Evolutionary conservation across 1,140 invertebrate species (phyloP), one percentile per base, ranked within the genome.

Genomic region (Drosophila subpulchrella): DNA sequence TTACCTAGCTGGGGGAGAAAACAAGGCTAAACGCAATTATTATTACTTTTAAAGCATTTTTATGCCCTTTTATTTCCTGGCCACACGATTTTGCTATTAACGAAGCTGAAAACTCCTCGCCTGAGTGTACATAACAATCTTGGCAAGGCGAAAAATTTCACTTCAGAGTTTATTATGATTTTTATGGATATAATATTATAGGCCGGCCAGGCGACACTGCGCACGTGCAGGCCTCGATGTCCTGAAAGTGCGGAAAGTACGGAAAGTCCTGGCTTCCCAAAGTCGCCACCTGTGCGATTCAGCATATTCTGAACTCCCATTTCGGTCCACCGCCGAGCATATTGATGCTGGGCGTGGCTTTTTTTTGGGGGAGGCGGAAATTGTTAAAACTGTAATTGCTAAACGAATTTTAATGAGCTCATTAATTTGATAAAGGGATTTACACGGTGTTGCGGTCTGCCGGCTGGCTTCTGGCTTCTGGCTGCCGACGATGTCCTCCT

Each of bases 321-420:
- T 77, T 62, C 46, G 61, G 57, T 56, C 39, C 39, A 27, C 30
- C 6, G 11, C 6, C 36, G 11, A 75, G 53, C 73, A 77, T 68
- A 76, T 68, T 74, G 76, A 55, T 27, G 56, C 17, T 30, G 63
- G 41, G 12, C n/a, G 8, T 13, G 46, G 24, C 8, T 46, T 53
- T n/a, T n/a, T 46, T 17, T 5, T 3, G 47, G 39, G 15, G 39
- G 42, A 12, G 54, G 50, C 80, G 84, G 84, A 91, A 85, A 91
- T 83, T 91, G 89, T 90, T 88, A 91, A 91, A 91, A 91, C 82
- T 89, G 85, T 91, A 91, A 91, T 91, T 91, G 89, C 90, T 91
- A 91, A 91, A 91, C 89, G 89, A 91, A 91, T 91, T 91, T 91
- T 91, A 91, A 91, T 90, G 89, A 91, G 89, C 89, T 91, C 89